Evolutionary conservation across 1,140 invertebrate genomes (phyloP).

Genomic region (Heliconius hermathena): DNA sequence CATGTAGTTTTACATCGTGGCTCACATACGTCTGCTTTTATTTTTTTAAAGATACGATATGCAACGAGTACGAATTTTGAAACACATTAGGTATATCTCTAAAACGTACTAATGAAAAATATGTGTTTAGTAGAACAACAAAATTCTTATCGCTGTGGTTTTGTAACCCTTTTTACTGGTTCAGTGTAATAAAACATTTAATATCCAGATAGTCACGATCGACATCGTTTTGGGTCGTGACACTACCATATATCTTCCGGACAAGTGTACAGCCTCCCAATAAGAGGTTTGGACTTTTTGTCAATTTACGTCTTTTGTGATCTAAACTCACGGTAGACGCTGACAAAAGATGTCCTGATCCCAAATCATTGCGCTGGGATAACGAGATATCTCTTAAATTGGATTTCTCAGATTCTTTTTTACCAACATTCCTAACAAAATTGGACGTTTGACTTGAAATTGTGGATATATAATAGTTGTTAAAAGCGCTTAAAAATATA

Average conservation of each 20-base stretch:
- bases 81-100: background rate
- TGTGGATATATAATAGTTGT: background rate
- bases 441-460: background rate
- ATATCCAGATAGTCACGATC: background rate
- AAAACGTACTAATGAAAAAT: background rate
- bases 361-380: slow-evolving; percentile 56
- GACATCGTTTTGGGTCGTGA: slow-evolving; percentile 15
- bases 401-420: background rate
- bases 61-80: background rate
- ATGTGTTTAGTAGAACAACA: background rate
- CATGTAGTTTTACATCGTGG: background rate
- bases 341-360: slow-evolving; percentile 65
- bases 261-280: slow-evolving; percentile 20
- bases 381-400: slow-evolving; percentile 29
- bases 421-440: background rate
- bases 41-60: background rate
- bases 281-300: slow-evolving; percentile 45
- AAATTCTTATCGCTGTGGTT: slow-evolving; percentile 11
- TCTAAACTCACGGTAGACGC: slow-evolving; percentile 45
- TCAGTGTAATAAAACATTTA: slow-evolving; percentile 14
- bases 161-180: slow-evolving; percentile 4
- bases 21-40: background rate
- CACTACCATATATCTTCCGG: slow-evolving; percentile 4
- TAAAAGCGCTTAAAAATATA: background rate
- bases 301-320: slow-evolving; percentile 57